Percentiles rank a stretch among this genome's conserved stretches.
Conservation (phyloP, 2,113 vertebrate genomes). For the Nyctibius bracteatus region DNA sequence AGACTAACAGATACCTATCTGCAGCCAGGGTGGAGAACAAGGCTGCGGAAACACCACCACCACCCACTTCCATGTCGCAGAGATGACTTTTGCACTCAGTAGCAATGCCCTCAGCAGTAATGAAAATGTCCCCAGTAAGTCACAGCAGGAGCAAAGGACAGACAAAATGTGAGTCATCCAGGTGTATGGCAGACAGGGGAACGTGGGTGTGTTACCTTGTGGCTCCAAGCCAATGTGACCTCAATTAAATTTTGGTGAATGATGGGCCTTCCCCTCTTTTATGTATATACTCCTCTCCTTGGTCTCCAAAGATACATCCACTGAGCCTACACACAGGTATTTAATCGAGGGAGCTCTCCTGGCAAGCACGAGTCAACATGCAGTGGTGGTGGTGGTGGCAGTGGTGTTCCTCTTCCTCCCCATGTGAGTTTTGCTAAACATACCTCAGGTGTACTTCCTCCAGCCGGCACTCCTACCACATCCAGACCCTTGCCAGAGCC, state of each 20-base stretch:
- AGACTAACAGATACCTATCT: neutral
- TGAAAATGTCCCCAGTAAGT: neutral
- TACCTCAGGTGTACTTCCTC: neutral
- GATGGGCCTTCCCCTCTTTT: slow-evolving; percentile 19
- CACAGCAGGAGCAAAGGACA: neutral
- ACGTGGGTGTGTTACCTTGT: slow-evolving; percentile 36
- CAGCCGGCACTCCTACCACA: neutral
- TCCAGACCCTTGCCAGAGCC: neutral
- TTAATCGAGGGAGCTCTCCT: neutral
- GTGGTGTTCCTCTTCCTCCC: neutral
- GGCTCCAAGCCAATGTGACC: slow-evolving; percentile 34
- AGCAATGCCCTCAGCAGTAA: neutral
- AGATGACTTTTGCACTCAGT: neutral
- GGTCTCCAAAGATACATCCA: neutral
- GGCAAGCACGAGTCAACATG: neutral
- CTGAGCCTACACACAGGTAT: neutral
- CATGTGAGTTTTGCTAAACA: neutral
- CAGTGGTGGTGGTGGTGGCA: accelerated
- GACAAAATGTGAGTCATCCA: neutral
- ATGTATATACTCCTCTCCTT: neutral
- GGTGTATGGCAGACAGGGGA: neutral
- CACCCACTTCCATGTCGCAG: neutral
- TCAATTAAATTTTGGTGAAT: slow-evolving; percentile 32
- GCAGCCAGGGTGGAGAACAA: neutral
- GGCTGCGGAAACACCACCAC: neutral